Percentiles rank a stretch among this genome's conserved stretches.
Evolutionary conservation across 2,888 invertebrate genomes (phyloP).

Genomic region (Rosalia funebris): DNA sequence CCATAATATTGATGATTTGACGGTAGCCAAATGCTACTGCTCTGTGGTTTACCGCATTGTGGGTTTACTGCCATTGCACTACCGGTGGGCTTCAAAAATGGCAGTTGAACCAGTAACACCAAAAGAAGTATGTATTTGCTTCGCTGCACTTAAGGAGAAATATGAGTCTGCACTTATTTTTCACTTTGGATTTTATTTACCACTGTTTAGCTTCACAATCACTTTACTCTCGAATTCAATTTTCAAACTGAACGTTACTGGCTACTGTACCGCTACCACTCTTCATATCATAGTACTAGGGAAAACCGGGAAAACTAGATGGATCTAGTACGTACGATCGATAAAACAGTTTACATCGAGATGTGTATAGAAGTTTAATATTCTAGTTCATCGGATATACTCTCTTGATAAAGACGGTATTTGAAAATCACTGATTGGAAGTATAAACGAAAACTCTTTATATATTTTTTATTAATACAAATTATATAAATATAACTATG

Average conservation of each 20-base stretch:
- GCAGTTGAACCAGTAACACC: constrained; percentile 4
- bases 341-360: background rate
- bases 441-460: no score
- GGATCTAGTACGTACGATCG: constrained; percentile 6
- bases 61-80: background rate
- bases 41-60: no score
- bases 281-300: background rate
- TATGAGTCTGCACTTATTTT: background rate
- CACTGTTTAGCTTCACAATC: background rate
- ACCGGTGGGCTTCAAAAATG: background rate
- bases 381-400: constrained; percentile 13
- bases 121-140: constrained; percentile 3
- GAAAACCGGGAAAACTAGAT: no score
- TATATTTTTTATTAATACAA: no score
- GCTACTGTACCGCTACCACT: background rate
- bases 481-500: no score
- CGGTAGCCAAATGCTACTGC: no score
- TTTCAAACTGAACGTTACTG: background rate
- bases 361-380: constrained; percentile 9
- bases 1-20: constrained; percentile 63
- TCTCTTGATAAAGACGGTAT: no score
- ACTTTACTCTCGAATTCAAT: constrained; percentile 1
- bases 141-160: background rate
- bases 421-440: no score
- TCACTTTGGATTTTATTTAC: background rate